These are phyloP conservation scores for Ceratosolen solmsi DNA, from an alignment of 1,140 invertebrate species.

Conservation along the genomic window DNA sequence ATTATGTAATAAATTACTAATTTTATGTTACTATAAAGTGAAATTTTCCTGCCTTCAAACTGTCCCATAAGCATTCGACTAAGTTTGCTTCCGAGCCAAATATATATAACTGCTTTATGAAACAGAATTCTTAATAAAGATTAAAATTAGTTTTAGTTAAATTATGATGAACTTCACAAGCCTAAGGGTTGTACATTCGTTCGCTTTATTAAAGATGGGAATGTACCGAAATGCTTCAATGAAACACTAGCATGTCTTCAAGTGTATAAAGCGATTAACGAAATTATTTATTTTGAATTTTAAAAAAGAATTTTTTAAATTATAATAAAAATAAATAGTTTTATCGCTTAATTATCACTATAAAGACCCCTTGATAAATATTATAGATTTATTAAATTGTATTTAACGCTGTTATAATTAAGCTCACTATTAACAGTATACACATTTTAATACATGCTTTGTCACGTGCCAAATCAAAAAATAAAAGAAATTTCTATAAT, in stretches of 20 bases:
- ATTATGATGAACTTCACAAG: conserved; percentile 50
- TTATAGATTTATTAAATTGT: conserved; percentile 56
- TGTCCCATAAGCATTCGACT: conserved; percentile 68
- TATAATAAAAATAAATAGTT: conserved; percentile 19
- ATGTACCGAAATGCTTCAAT: conserved; percentile 68
- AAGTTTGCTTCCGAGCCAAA: conserved; percentile 60
- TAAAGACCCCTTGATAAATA: conserved; percentile 47
- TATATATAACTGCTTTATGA: conserved; percentile 46
- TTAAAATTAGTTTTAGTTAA: conserved; percentile 52
- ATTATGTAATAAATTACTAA: conserved; percentile 65
- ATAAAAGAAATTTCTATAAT: conserved; percentile 61
- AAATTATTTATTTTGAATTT: conserved; percentile 13
- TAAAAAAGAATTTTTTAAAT: not conserved
- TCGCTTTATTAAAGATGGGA: conserved; percentile 53
- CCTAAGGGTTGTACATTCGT: conserved; percentile 51
- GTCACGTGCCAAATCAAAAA: conserved; percentile 58
- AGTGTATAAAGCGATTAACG: conserved; percentile 54
- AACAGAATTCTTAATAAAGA: conserved; percentile 46
- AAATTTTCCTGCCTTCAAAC: conserved; percentile 59
- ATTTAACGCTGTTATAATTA: conserved; percentile 70
- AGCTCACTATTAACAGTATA: conserved; percentile 75
- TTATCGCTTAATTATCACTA: conserved; percentile 45
- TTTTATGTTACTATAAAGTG: conserved; percentile 63
- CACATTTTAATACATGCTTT: conserved; percentile 69
- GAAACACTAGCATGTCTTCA: conserved; percentile 61